Evolutionary conservation across 2,797 vertebrate species (phyloP).

Genomic region (Microcaecilia unicolor): DNA sequence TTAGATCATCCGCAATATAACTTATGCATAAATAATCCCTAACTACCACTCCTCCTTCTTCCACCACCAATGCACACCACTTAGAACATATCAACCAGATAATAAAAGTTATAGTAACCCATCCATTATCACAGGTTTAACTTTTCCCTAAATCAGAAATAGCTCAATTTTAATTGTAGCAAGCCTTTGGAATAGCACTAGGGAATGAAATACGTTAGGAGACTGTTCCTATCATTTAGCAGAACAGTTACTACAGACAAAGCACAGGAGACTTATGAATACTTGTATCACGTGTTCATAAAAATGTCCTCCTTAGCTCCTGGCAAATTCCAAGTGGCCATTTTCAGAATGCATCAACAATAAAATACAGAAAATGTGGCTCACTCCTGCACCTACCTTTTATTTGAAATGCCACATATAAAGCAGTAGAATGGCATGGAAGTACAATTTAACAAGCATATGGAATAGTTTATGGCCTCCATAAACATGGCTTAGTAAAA

Average conservation of each 20-base stretch:
- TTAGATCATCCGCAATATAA: too few species aligned
- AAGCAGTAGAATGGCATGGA: constrained; percentile 57
- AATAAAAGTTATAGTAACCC: too few species aligned
- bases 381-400: constrained; percentile 59
- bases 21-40: too few species aligned
- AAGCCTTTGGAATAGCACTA: too few species aligned
- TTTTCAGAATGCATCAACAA: constrained; percentile 47
- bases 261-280: constrained; percentile 15
- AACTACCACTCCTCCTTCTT: too few species aligned
- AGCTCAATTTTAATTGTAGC: too few species aligned
- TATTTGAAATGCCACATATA: constrained; percentile 62
- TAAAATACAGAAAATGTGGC: constrained; percentile 29
- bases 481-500: constrained; percentile 69
- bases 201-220: too few species aligned
- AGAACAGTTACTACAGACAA: constrained; percentile 14
- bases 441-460: constrained; percentile 62
- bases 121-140: too few species aligned
- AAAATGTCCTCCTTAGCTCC: constrained; percentile 15
- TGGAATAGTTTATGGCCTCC: constrained; percentile 64
- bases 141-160: too few species aligned
- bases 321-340: constrained; percentile 32
- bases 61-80: too few species aligned
- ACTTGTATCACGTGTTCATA: constrained; percentile 12
- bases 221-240: too few species aligned
- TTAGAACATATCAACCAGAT: too few species aligned